Evolutionary conservation across 2,113 vertebrate species (phyloP), one percentile per base, ranked within the genome.

Genomic region (Thalassoma bifasciatum): DNA sequence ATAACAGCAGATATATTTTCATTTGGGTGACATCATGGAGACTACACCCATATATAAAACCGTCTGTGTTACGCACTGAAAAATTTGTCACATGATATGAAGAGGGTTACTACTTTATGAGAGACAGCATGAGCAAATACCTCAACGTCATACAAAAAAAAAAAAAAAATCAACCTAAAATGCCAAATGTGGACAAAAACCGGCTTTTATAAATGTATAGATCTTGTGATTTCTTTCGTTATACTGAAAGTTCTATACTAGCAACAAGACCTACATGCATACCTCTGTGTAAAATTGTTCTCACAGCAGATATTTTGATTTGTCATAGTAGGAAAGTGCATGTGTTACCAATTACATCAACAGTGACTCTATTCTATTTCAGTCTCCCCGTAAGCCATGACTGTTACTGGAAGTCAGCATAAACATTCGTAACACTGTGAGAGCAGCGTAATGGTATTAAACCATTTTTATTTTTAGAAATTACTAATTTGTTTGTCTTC

Each of bases 231-330:
- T 34, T 19, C 52, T n/a, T 57, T 3, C 12, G 11, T 58, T 21
- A 47, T 7, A 8, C 17, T n/a, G 17, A 12, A 1, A 4, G 16
- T 47, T 19, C 19, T 19, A 5, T 47, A 14, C 14, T 21, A 44
- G 13, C n/a, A n/a, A n/a, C n/a, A n/a, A n/a, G n/a, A n/a, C n/a
- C n/a, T n/a, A n/a, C n/a, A n/a, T n/a, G n/a, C n/a, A n/a, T n/a
- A n/a, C n/a, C n/a, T n/a, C n/a, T n/a, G 2, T 37, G 10, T 58
- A 21, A 21, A 12, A 3, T 9, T 1, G 16, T 37, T 38, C 21
- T 22, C 30, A 38, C 36, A 40, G 57, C 36, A 60, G 58, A 44
- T 61, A 16, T 44, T 30, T 61, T 44, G 38, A 44, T 44, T 61
- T 11, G 38, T 26, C 22, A 24, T 7, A 44, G 58, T 2, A 17